Base-by-base conservation (phyloP, 2,797 vertebrate genomes). In the Phoxinus dragarum region DNA sequence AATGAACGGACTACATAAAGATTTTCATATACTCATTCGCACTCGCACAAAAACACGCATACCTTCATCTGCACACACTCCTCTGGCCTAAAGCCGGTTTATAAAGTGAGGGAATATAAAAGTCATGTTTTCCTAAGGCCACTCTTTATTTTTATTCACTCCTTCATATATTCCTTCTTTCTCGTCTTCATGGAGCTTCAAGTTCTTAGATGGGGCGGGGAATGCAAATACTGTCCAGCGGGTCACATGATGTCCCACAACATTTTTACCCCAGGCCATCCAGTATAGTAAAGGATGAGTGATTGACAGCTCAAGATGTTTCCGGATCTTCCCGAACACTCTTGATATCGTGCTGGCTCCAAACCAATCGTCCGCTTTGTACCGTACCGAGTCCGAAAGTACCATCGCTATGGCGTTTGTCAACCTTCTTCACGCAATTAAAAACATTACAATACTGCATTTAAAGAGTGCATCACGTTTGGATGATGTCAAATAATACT, bases 101-200 rank as follows among this genome's bases (percentile, higher is more conserved):
- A 94, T 92, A 93, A 91, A 93, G 90, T 36, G 94, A 91, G 92
- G 93, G 94, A 94, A 93, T 94, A 92, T 91, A 90, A 90, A 90
- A 88, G 91, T 94, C 91, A 93, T 87, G 89, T 94, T 89, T 94
- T 92, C 91, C 94, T 93, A 95, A 96, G 94, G 95, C 95, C 95
- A 94, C 94, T 93, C 93, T 93, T 93, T 94, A 93, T 88, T 93
- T 49, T 93, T 92, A 92, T 91, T 88, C 44, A 85, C 71, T 74
- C 85, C 81, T 88, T 89, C 88, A 86, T 81, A 61, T 59, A 91
- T 89, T 90, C 89, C 89, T 88, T 93, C 91, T 73, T 66, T 87
- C 84, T 40, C 71, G 9, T 91, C 90, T 89, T 89, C 89, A 88
- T 90, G 89, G 90, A 88, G 91, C 92, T 89, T 87, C 89, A 89